These are phyloP conservation scores for Parthenolecanium corni DNA, from an alignment of 2,888 invertebrate species.

Conservation along the genomic window DNA sequence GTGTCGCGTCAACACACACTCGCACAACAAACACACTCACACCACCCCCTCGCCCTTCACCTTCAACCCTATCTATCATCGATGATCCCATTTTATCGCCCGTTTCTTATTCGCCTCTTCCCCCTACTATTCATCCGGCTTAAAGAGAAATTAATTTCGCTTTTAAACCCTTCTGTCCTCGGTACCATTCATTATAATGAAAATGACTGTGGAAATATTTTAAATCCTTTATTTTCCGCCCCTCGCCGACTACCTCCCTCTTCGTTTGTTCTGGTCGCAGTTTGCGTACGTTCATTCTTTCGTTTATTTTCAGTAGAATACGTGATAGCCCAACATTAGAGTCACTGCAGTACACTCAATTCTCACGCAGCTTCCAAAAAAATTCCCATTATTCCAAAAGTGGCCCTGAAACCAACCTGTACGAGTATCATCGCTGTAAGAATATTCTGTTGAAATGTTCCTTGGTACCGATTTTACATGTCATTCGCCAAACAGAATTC, in stretches of 20 bases:
- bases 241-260: not conserved
- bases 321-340: too few species aligned
- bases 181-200: slow-evolving; percentile 28
- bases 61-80: slow-evolving; percentile 15
- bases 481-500: too few species aligned
- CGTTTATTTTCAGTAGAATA: slow-evolving; percentile 4
- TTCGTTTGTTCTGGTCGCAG: not conserved
- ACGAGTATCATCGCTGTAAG: too few species aligned
- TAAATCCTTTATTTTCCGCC: slow-evolving; percentile 24
- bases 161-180: slow-evolving; percentile 30
- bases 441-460: too few species aligned
- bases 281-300: too few species aligned
- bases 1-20: slow-evolving; percentile 21
- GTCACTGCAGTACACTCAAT: too few species aligned
- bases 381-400: too few species aligned
- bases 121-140: slow-evolving; percentile 28
- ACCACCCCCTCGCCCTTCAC: slow-evolving; percentile 1
- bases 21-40: not conserved
- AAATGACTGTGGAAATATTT: slow-evolving; percentile 29
- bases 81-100: slow-evolving; percentile 28
- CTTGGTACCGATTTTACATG: too few species aligned
- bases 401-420: too few species aligned
- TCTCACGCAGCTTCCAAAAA: too few species aligned
- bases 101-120: slow-evolving; percentile 18
- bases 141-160: slow-evolving; percentile 30